These are phyloP conservation scores for Tipula lateralis DNA, from an alignment of 2,888 invertebrate species.

Conservation along the genomic window DNA sequence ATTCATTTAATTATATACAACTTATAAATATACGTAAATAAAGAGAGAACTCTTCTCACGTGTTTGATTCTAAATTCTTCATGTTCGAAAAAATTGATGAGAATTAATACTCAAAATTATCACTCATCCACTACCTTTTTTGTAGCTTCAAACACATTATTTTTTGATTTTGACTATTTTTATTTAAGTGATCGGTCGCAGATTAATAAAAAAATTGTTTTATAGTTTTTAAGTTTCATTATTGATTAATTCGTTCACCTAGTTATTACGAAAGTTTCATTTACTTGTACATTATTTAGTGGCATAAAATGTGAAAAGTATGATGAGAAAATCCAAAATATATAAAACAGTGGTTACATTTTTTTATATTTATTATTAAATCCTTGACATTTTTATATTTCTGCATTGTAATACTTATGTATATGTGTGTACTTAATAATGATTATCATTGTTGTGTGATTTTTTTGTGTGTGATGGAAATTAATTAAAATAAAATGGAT, in stretches of 20 bases:
- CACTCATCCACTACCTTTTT: background rate
- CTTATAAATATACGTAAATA: too few relatives aligned
- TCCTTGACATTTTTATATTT: background rate
- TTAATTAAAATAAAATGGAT: background rate
- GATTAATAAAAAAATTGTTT: background rate
- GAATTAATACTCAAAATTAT: background rate
- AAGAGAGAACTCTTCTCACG: background rate
- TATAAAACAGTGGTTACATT: background rate
- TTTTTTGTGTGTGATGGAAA: background rate
- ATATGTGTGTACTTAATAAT: background rate
- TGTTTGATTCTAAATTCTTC: background rate
- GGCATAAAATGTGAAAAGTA: too few relatives aligned
- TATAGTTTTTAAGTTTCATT: background rate
- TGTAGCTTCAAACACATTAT: background rate
- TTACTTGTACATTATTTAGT: too few relatives aligned
- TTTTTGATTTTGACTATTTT: background rate
- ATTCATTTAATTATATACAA: too few relatives aligned
- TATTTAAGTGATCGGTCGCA: background rate
- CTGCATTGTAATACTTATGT: background rate
- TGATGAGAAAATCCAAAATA: too few relatives aligned
- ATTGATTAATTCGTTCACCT: background rate
- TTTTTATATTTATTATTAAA: background rate
- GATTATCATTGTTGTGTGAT: background rate
- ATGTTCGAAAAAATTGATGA: background rate
- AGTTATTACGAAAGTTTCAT: background rate